phyloP scores from a whole-genome alignment of 1,140 invertebrate genomes.

The Solen grandis region DNA sequence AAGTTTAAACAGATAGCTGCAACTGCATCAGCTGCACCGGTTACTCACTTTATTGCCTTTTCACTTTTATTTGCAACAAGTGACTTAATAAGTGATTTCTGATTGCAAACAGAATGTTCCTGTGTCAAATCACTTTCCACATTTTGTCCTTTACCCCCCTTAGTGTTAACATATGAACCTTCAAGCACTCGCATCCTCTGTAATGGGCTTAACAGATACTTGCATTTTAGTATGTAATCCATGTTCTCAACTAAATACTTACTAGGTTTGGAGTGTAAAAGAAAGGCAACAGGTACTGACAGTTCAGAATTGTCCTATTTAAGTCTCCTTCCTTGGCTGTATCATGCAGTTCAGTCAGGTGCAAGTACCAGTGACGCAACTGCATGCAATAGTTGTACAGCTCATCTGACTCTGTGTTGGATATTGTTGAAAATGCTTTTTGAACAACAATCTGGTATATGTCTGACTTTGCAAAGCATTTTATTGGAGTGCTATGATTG shows the following conservation, averaged over 20 bases:
- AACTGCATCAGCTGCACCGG: neutral
- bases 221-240: too few relatives aligned
- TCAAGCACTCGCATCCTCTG: neutral
- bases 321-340: conserved; percentile 2
- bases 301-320: conserved; percentile 1
- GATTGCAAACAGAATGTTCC: conserved; percentile 2
- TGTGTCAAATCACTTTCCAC: neutral
- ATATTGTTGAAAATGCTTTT: neutral
- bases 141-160: neutral
- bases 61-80: conserved; percentile 5
- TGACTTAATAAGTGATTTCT: neutral
- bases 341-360: neutral
- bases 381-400: conserved; percentile 6
- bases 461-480: neutral
- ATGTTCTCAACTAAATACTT: too few relatives aligned
- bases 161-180: conserved; percentile 4
- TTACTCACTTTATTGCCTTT: neutral
- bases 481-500: too few relatives aligned
- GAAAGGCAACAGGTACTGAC: neutral
- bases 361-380: conserved; percentile 7
- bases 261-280: neutral
- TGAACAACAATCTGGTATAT: neutral
- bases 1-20: too few relatives aligned
- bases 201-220: too few relatives aligned
- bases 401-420: neutral